Evolutionary conservation across 1,140 invertebrate species (phyloP), one percentile per base, ranked within the genome.

Genomic region (Pseudachorutes palmiensis): DNA sequence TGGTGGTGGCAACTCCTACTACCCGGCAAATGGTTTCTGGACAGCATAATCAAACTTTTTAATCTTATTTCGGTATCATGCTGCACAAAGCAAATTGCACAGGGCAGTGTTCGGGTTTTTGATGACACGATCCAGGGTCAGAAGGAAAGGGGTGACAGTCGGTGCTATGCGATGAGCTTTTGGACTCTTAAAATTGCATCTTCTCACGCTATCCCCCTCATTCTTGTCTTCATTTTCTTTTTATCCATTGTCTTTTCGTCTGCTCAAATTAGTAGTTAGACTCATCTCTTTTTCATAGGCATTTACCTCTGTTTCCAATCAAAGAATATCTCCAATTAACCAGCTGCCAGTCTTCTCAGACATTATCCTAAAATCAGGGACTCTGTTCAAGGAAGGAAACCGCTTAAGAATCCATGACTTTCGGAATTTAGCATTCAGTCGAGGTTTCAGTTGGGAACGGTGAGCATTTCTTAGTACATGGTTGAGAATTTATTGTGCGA

Each of bases 61-160:
- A 58, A 32, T 65, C 64, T 32, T 31, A 51, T 48, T 58, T 30
- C 16, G 36, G 57, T 12, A 65, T 65, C 45, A 57, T 48, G 36
- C 45, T 65, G 49, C 30, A 36, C 45, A 48, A 5, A 14, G 16
- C n/a, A 28, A 1, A 59, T 51, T 28, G 32, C 64, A n/a, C 12
- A 32, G 22, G 58, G 61, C 30, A 28, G 57, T 48, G 22, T 45
- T 32, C 26, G 19, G 5, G 19, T n/a, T n/a, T 19, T 45, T 63
- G 22, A 31, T 41, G 31, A n/a, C 12, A 45, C 61, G 12, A 28
- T 19, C n/a, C 30, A 24, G 24, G 58, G 22, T 36, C 64, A 66
- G 63, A n/a, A n/a, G 30, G 26, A 30, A 64, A 2, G 19, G 45
- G 71, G 71, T 72, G 72, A 70, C 72, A 69, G 72, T 70, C 69